Conservation (phyloP, 1,140 invertebrate species). For the Lordiphosa mommai region DNA sequence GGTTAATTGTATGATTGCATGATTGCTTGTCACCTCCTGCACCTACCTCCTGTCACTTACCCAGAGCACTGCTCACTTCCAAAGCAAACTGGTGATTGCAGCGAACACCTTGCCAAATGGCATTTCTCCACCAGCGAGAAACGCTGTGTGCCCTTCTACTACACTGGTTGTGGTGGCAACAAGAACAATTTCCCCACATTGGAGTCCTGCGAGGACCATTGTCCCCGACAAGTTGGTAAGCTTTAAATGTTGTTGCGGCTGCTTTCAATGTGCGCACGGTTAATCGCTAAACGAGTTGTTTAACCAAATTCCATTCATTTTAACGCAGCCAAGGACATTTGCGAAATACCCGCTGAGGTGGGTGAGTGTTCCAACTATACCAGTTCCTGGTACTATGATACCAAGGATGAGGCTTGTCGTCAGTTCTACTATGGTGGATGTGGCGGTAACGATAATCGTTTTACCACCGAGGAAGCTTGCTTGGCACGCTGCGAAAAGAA, state of each 20-base stretch:
- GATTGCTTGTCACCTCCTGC: conserved; percentile 41
- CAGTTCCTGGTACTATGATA: conserved; percentile 92
- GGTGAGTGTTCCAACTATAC: conserved; percentile 91
- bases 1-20: conserved; percentile 53
- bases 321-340: conserved; percentile 82
- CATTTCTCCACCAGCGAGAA: conserved; percentile 92
- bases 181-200: conserved; percentile 90
- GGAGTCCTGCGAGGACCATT: conserved; percentile 88
- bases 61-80: conserved; percentile 90
- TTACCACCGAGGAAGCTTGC: conserved; percentile 85
- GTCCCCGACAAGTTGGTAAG: conserved; percentile 90
- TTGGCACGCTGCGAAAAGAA: conserved; percentile 82
- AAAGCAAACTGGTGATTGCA: conserved; percentile 89
- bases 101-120: conserved; percentile 89
- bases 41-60: conserved; percentile 18
- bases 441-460: conserved; percentile 91
- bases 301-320: conserved; percentile 5
- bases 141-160: conserved; percentile 96
- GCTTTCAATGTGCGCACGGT: conserved; percentile 61
- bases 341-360: conserved; percentile 86
- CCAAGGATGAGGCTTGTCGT: conserved; percentile 84
- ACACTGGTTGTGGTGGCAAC: conserved; percentile 95
- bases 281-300: not conserved
- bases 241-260: conserved; percentile 53
- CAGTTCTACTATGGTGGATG: conserved; percentile 92